phyloP scores from a whole-genome alignment of 2,797 vertebrate species.

The Trachops cirrhosus region DNA sequence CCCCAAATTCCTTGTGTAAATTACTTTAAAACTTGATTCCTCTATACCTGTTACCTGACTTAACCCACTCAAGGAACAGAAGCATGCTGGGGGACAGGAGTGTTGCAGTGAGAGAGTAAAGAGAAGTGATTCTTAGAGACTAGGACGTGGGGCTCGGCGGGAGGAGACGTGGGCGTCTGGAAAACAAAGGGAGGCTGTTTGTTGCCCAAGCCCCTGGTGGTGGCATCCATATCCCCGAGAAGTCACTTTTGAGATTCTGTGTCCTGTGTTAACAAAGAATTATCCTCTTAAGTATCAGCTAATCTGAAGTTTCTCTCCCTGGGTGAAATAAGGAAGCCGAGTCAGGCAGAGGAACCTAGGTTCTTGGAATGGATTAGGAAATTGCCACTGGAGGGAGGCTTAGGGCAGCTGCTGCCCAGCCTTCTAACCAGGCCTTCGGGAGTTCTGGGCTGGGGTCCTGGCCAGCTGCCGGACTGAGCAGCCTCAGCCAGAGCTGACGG shows the following conservation, averaged over 20 bases:
- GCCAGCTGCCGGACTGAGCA: not conserved
- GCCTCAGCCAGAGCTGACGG: not conserved
- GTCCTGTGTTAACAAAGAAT: not conserved
- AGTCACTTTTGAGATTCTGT: not conserved
- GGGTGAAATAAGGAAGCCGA: not conserved
- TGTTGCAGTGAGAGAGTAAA: not conserved
- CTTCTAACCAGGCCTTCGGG: not conserved
- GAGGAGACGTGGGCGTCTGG: not conserved
- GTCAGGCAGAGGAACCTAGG: not conserved
- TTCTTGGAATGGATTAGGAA: conserved; percentile 45
- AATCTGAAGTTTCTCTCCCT: not conserved
- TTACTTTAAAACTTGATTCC: conserved; percentile 13
- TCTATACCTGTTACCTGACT: not conserved
- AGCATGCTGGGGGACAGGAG: accelerated
- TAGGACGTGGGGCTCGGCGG: not conserved
- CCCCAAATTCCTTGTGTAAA: not conserved
- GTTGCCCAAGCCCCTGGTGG: not conserved
- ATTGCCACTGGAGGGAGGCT: not conserved
- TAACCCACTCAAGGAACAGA: not conserved
- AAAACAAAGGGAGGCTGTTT: not conserved
- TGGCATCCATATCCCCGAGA: not conserved
- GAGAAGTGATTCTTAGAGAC: not conserved
- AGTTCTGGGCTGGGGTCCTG: no score
- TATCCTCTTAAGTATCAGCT: not conserved
- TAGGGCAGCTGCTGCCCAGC: not conserved